Percentiles rank a stretch among this genome's conserved stretches.
Evolutionary conservation across 2,888 invertebrate genomes (phyloP).

Genomic region (Tipula helvola): DNA sequence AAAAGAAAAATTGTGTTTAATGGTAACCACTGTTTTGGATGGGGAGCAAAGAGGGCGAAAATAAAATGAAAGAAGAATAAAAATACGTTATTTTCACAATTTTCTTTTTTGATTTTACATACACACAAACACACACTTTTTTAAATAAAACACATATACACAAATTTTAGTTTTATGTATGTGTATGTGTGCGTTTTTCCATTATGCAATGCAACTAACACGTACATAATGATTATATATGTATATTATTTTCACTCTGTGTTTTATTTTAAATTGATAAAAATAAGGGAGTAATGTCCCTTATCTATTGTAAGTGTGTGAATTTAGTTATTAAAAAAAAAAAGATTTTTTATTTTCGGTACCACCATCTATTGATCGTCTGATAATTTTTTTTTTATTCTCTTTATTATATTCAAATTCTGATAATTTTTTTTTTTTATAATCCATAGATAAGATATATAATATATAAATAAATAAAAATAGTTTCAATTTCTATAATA

Average conservation of each 20-base stretch:
- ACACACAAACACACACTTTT: background rate
- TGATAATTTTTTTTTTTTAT: background rate
- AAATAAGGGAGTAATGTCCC: constrained; percentile 9
- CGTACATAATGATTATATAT: background rate
- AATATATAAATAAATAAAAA: background rate
- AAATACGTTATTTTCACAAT: background rate
- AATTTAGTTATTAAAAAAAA: background rate
- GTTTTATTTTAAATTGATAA: background rate
- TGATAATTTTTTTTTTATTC: background rate
- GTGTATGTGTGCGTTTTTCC: background rate
- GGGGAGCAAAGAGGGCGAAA: background rate
- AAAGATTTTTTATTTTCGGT: background rate
- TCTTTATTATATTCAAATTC: background rate
- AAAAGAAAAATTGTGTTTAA: background rate
- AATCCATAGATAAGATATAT: background rate
- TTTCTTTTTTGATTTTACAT: background rate
- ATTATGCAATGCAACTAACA: background rate
- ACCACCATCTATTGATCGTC: constrained; percentile 10
- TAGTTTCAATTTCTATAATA: background rate
- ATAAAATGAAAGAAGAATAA: background rate
- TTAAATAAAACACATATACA: background rate
- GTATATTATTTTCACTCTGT: background rate
- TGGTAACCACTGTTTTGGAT: background rate
- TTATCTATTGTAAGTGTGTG: constrained; percentile 6
- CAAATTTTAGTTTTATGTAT: background rate